Evolutionary conservation across 2,797 vertebrate species (phyloP), one percentile per base, ranked within the genome.

Genomic region (Sternotherus odoratus): DNA sequence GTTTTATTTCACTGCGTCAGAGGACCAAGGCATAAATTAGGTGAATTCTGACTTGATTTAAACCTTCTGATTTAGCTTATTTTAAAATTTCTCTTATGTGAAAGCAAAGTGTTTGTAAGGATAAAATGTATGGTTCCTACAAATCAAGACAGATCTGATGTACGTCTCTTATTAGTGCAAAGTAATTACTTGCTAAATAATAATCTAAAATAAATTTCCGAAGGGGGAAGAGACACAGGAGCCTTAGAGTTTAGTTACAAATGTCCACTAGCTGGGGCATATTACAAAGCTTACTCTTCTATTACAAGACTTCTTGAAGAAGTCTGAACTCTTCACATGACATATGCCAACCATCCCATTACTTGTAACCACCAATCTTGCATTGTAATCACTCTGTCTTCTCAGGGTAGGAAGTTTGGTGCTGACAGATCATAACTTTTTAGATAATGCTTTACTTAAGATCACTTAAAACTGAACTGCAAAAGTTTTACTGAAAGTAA

Each of bases 401-500:
- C 88, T 84, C 82, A 86, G 84, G 80, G 6, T 1, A 85, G 77
- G 84, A 78, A 92, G 46, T 36, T 60, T 80, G 89, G 39, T 82
- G 66, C 5, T 95, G 94, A 81, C 94, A 93, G 74, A 86, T 84
- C 85, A 92, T 94, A 78, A n/a, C n/a, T n/a, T n/a, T n/a, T n/a
- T n/a, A n/a, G n/a, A n/a, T n/a, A n/a, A n/a, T n/a, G n/a, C n/a
- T n/a, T n/a, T n/a, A n/a, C n/a, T n/a, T 72, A 66, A 85, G 10
- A 79, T 92, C 48, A 91, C 63, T 86, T 88, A 23, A 75, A 92
- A 2, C 82, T 88, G 89, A 93, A 95, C 83, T 50, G 50, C 90
- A 95, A 83, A 91, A 63, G 53, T 91, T 91, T 93, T 93, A 63
- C 86, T 91, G 3, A 80, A 88, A 87, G 82, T 90, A 79, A 82